Percentiles rank a stretch among this genome's conserved stretches.
Conservation (phyloP, 2,888 invertebrate species). For the Cephus pygmeus region DNA sequence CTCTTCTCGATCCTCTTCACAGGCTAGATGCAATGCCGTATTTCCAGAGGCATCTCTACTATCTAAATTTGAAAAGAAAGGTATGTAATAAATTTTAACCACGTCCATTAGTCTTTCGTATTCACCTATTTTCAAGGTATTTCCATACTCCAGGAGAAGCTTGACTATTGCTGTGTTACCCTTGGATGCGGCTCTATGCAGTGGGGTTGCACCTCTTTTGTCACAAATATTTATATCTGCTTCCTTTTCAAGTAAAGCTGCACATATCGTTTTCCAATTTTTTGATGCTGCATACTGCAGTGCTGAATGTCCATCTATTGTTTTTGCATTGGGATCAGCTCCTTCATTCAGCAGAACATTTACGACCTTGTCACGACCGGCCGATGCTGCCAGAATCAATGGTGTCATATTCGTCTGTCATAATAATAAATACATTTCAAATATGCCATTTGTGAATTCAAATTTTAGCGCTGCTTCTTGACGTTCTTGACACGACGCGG, state of each 20-base stretch:
- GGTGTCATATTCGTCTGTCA: slow-evolving; percentile 77
- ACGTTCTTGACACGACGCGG: not conserved
- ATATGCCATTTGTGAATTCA: not conserved
- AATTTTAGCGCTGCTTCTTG: not conserved
- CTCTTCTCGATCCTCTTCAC: slow-evolving; percentile 81
- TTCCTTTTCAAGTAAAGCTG: slow-evolving; percentile 73
- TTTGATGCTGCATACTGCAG: slow-evolving; percentile 90
- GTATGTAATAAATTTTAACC: not conserved
- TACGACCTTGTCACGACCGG: slow-evolving; percentile 78
- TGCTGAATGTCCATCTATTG: slow-evolving; percentile 80
- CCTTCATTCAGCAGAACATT: slow-evolving; percentile 74
- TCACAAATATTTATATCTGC: slow-evolving; percentile 79
- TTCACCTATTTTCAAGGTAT: slow-evolving; percentile 67
- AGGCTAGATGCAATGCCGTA: slow-evolving; percentile 84
- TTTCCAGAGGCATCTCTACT: slow-evolving; percentile 78
- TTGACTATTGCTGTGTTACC: slow-evolving; percentile 78
- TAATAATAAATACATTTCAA: slow-evolving; percentile 13
- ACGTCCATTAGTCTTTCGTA: not conserved
- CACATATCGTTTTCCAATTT: slow-evolving; percentile 78
- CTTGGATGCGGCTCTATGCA: slow-evolving; percentile 84
- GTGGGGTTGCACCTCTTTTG: slow-evolving; percentile 77
- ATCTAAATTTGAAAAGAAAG: slow-evolving; percentile 56
- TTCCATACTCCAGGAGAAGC: slow-evolving; percentile 71
- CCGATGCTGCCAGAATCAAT: slow-evolving; percentile 82
- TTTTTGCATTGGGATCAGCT: slow-evolving; percentile 80